Conservation (phyloP, 1,140 invertebrate genomes). For the Leptopilina boulardi region DNA sequence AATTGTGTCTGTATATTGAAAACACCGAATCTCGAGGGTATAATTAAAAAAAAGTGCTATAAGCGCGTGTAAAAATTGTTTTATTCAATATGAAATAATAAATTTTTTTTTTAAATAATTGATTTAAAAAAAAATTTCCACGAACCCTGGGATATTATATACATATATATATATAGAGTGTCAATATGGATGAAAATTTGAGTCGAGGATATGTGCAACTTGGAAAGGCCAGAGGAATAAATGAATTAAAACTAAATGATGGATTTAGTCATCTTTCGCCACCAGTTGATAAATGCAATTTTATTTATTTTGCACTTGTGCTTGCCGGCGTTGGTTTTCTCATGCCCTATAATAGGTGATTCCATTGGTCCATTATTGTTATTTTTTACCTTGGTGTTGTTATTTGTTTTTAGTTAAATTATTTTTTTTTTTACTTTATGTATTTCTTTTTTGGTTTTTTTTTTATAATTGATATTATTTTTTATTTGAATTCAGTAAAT, state of each 20-base stretch:
- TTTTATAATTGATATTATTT: too few species aligned
- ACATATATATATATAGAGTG: too few species aligned
- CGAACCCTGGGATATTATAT: neutral
- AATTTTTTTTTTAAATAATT: neutral
- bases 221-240: constrained; percentile 76
- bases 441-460: neutral
- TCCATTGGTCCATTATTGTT: neutral
- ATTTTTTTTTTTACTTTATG: constrained; percentile 6
- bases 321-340: constrained; percentile 93
- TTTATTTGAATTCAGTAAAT: neutral
- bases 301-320: constrained; percentile 87
- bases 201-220: constrained; percentile 82
- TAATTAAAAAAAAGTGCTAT: neutral
- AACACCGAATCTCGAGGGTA: neutral
- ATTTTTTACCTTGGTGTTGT: constrained; percentile 16
- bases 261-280: constrained; percentile 79
- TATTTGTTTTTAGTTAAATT: neutral
- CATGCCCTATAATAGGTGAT: constrained; percentile 91
- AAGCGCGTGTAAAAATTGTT: neutral
- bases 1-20: neutral
- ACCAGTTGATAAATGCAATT: constrained; percentile 85
- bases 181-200: constrained; percentile 81
- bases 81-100: neutral
- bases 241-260: constrained; percentile 76
- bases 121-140: constrained; percentile 11